Conservation (phyloP, 2,113 vertebrate genomes). For the Callaeas wilsoni region DNA sequence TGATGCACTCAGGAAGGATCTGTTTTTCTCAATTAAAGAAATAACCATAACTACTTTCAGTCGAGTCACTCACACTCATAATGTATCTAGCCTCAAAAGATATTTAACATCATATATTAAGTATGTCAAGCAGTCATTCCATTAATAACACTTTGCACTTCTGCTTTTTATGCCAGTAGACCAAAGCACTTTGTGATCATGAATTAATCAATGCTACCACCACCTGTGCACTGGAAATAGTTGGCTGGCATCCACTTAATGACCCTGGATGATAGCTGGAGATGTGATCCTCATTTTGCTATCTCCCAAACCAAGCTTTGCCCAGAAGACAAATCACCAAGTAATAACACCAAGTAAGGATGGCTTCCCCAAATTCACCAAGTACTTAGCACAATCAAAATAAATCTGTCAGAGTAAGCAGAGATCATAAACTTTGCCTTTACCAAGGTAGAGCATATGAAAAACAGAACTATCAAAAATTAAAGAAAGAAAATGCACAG, state of each 20-base stretch:
- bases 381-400: background rate
- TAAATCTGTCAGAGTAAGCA: background rate
- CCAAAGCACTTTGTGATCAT: conserved; percentile 22
- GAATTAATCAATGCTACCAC: conserved; percentile 21
- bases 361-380: background rate
- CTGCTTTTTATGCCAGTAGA: background rate
- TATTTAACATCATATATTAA: conserved; percentile 12
- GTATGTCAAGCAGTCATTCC: background rate
- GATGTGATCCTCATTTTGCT: background rate
- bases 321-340: background rate
- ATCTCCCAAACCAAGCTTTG: background rate
- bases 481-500: background rate
- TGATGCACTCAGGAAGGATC: conserved; percentile 20
- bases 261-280: background rate
- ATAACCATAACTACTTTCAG: conserved; percentile 26
- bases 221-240: background rate
- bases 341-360: background rate
- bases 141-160: conserved; percentile 9
- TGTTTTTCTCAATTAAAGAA: conserved; percentile 46
- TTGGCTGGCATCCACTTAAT: background rate
- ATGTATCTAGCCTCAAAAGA: background rate
- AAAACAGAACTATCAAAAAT: background rate
- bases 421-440: background rate
- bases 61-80: background rate
- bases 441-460: background rate